These are phyloP conservation scores for Equus przewalskii DNA, from an alignment of 2,113 vertebrate genomes.

Conservation along the genomic window DNA sequence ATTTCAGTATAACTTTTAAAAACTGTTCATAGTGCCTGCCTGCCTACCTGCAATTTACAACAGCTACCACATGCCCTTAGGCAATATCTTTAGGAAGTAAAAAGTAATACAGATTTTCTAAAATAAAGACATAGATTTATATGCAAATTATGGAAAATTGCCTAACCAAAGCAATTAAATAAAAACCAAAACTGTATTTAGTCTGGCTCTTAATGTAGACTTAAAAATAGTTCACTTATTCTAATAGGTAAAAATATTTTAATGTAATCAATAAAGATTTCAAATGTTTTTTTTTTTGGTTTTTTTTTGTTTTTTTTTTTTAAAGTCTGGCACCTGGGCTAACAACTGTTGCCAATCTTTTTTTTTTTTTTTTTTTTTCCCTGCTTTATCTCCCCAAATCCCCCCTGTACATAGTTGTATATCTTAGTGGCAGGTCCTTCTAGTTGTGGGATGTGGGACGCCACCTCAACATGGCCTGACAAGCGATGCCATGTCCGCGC, in stretches of 20 bases:
- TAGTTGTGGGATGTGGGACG: no score
- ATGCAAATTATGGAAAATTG: neutral
- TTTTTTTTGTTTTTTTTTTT: no score
- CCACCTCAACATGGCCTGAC: no score
- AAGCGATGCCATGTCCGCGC: no score
- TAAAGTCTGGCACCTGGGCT: no score
- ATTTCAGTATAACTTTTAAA: neutral
- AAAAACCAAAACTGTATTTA: neutral
- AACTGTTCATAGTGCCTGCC: neutral
- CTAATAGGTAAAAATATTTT: neutral
- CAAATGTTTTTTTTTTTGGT: neutral
- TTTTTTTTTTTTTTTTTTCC: no score
- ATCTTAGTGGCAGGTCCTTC: no score
- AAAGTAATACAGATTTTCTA: neutral
- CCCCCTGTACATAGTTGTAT: no score
- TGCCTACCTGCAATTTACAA: no score
- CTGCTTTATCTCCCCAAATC: no score
- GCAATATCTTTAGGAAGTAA: neutral
- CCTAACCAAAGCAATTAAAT: neutral
- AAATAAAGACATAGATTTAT: neutral
- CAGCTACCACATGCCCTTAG: fast-evolving
- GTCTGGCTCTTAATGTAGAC: neutral
- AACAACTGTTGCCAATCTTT: no score
- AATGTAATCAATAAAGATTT: neutral
- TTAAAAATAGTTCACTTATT: neutral